phyloP scores from a whole-genome alignment of 2,888 invertebrate genomes.

The Epirrhoe alternata region DNA sequence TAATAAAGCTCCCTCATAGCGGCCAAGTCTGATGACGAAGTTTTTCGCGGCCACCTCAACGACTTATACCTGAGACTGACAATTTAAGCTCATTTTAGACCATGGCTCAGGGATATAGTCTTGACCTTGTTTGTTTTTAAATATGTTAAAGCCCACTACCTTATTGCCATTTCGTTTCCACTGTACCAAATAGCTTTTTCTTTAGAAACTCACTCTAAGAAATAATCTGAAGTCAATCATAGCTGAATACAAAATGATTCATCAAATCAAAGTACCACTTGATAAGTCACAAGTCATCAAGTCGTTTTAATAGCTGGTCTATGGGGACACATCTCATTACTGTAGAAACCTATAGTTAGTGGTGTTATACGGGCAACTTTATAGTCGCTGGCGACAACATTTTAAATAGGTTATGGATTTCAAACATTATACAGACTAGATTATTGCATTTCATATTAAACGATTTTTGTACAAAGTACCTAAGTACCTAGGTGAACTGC shows the following conservation, averaged over 20 bases:
- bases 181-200: background rate
- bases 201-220: slow-evolving; percentile 15
- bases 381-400: background rate
- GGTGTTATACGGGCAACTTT: slow-evolving; percentile 16
- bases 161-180: background rate
- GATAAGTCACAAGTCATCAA: slow-evolving; percentile 34
- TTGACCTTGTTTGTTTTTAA: background rate
- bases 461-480: too few relatives aligned
- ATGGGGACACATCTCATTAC: slow-evolving; percentile 36
- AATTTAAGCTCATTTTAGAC: too few relatives aligned
- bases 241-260: slow-evolving; percentile 30
- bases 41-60: too few relatives aligned
- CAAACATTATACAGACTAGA: too few relatives aligned
- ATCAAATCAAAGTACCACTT: slow-evolving; percentile 26
- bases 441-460: too few relatives aligned
- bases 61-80: too few relatives aligned
- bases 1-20: too few relatives aligned
- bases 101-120: too few relatives aligned
- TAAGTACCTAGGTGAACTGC: too few relatives aligned
- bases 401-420: too few relatives aligned
- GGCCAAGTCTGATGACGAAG: too few relatives aligned
- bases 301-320: slow-evolving; percentile 41
- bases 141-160: background rate
- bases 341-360: slow-evolving; percentile 19
- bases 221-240: slow-evolving; percentile 21